Base-by-base conservation (phyloP, 2,113 vertebrate genomes). In the Arvicanthis niloticus region DNA sequence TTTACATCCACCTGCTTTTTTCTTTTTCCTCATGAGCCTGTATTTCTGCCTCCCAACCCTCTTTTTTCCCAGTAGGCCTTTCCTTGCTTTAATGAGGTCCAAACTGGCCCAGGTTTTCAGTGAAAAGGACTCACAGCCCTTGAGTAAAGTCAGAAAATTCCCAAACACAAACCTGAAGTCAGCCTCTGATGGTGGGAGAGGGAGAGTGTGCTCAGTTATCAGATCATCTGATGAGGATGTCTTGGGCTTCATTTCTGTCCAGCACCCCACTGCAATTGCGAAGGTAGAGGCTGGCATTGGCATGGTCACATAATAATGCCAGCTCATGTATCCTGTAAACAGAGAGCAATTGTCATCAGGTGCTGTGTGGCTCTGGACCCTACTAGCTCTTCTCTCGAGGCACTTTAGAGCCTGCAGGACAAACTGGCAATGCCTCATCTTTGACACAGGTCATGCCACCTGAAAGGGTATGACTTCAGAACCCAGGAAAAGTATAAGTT, bases 261-360 rank as follows among this genome's bases (percentile, higher is more conserved):
- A 99, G 97, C 98, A 98, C 42, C 99, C 99, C 91, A 99, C 99
- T 75, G 99, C 99, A 98, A 99, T 98, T 67, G 99, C 99, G 97
- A 99, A 99, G 73, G 99, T 99, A 62, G 99, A 99, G 80, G 99
- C 99, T 26, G 99, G 99, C 99, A 99, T 99, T 26, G 99, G 99
- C 99, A 99, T 99, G 53, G 99, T 99, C 84, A 99, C 99, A 29
- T 99, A 99, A 98, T 99, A 99, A 98, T 99, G 98, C 99, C 99
- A 99, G 88, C 98, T 98, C 84, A 97, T 98, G 48, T 97, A 88
- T 93, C 97, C 99, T 99, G 97, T 13, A 95, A 95, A 93, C 7
- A 97, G 26, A 95, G 89, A 97, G 85, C 77, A 62, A n/a, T 19
- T 31, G 72, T 7, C 70, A 76, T 89, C 70, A 97, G 82, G 56